Evolutionary conservation across 2,113 vertebrate species (phyloP).

Genomic region (Vireo altiloquus): DNA sequence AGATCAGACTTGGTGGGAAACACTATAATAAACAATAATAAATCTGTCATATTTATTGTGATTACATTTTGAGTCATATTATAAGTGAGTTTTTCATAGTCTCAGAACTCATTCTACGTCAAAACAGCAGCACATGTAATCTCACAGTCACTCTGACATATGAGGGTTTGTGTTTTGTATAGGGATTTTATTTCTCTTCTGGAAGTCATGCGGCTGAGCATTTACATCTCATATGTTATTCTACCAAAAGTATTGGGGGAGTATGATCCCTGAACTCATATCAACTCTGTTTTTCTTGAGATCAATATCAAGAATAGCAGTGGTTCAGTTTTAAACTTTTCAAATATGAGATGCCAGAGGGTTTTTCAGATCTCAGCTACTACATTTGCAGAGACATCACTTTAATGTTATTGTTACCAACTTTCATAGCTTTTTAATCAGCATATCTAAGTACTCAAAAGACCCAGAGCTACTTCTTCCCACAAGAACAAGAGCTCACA

Average conservation of each 20-base stretch:
- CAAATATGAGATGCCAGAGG: not conserved
- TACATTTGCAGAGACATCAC: not conserved
- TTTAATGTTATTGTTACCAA: not conserved
- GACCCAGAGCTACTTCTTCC: not conserved
- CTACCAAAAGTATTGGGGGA: not conserved
- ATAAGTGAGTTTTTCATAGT: not conserved
- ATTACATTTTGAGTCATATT: not conserved
- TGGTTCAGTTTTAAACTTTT: not conserved
- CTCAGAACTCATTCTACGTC: not conserved
- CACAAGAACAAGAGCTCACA: not conserved
- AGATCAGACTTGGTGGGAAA: not conserved
- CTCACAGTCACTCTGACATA: not conserved
- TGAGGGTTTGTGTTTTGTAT: not conserved
- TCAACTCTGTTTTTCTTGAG: not conserved
- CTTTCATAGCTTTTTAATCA: not conserved
- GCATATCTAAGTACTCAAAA: not conserved
- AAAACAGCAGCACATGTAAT: not conserved
- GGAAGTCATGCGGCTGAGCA: not conserved
- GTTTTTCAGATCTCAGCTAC: not conserved
- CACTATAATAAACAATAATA: not conserved
- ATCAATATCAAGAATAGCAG: not conserved
- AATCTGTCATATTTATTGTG: not conserved
- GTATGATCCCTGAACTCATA: not conserved
- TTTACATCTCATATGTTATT: not conserved
- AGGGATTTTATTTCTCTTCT: slow-evolving; percentile 1